A percentile compares a stretch with the other conserved stretches of the same genome.
Evolutionary conservation across 2,797 vertebrate species (phyloP).

Genomic region (Gallirallus australis): DNA sequence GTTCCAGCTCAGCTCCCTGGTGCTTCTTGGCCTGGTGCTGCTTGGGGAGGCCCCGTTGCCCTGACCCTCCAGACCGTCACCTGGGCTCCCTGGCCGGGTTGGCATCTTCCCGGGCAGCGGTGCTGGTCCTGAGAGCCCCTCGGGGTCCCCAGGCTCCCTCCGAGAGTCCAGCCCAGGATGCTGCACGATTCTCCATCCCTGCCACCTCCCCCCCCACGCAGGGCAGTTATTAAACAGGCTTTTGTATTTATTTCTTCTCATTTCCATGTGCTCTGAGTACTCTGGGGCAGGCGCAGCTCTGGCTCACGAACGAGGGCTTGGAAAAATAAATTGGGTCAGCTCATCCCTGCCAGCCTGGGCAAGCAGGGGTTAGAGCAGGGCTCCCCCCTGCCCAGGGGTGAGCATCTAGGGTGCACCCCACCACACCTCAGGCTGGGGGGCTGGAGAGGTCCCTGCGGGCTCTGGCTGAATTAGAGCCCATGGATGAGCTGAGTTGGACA

Average conservation of each 20-base stretch:
- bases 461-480: background rate
- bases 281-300: background rate
- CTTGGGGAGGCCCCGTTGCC: background rate
- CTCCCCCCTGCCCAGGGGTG: rapidly evolving
- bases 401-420: background rate
- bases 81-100: background rate
- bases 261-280: background rate
- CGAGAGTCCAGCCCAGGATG: background rate
- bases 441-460: background rate
- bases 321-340: background rate
- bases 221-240: background rate
- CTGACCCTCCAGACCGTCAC: rapidly evolving
- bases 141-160: background rate
- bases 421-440: rapidly evolving
- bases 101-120: background rate
- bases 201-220: background rate
- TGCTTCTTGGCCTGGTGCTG: too few relatives aligned
- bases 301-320: background rate
- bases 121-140: background rate
- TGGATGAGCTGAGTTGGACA: background rate
- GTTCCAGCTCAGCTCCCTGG: background rate
- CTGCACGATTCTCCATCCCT: background rate
- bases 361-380: background rate
- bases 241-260: background rate
- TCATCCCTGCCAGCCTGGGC: rapidly evolving